Conservation (phyloP, 2,797 vertebrate species). For the Coregonus sp. region DNA sequence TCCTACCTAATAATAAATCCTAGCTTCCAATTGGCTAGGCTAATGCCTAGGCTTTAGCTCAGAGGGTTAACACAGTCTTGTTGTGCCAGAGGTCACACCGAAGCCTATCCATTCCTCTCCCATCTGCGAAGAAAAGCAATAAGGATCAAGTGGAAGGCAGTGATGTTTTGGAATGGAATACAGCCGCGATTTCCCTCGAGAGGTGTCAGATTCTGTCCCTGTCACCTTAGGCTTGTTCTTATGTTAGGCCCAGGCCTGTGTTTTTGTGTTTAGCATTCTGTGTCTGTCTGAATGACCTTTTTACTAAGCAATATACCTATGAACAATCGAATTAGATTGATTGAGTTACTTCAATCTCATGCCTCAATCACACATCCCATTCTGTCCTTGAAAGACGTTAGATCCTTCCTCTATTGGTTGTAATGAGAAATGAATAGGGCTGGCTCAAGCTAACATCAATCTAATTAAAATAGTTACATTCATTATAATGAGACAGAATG, state of each 20-base stretch:
- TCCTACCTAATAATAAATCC: constrained; percentile 6
- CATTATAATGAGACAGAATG: constrained; percentile 36
- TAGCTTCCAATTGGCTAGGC: background rate
- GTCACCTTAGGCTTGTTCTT: background rate
- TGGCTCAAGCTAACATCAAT: background rate
- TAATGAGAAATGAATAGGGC: background rate
- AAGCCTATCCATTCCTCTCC: background rate
- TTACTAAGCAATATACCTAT: constrained; percentile 29
- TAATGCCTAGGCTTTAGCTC: background rate
- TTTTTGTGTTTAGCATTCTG: background rate
- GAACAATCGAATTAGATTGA: constrained; percentile 6
- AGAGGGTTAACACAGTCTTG: too few relatives aligned
- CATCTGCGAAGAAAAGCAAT: background rate
- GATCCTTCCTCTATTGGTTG: background rate
- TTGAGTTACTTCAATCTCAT: background rate
- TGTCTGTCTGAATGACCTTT: constrained; percentile 38
- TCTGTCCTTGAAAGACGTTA: background rate
- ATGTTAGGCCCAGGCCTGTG: background rate
- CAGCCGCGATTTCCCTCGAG: background rate
- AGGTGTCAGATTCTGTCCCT: background rate
- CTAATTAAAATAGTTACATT: constrained; percentile 32
- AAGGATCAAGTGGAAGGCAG: background rate
- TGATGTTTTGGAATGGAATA: background rate
- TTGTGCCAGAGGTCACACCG: background rate
- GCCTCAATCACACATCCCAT: background rate